Percentiles rank a stretch among this genome's conserved stretches.
Evolutionary conservation across 2,888 invertebrate species (phyloP).

Genomic region (Campoletis raptor): DNA sequence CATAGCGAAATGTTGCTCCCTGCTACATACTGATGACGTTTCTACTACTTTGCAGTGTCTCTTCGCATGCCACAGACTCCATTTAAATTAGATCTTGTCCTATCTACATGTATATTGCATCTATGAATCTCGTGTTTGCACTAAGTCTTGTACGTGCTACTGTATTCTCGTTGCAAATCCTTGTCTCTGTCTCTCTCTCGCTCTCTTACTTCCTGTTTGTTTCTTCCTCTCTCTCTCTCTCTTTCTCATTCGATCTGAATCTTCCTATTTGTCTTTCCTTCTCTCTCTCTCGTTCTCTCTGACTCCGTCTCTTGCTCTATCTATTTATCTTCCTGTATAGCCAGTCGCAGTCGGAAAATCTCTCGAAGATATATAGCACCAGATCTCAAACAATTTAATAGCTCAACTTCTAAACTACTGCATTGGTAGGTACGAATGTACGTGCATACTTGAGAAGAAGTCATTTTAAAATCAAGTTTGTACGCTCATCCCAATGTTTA

Average conservation of each 20-base stretch:
- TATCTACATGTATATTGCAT: constrained; percentile 28
- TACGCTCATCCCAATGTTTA: background rate
- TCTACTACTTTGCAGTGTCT: constrained; percentile 55
- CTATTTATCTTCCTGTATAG: constrained; percentile 1
- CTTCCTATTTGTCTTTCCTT: background rate
- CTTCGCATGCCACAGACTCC: constrained; percentile 74
- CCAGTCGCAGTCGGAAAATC: constrained; percentile 26
- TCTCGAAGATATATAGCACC: constrained; percentile 57
- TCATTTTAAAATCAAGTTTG: constrained; percentile 4
- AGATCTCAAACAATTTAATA: constrained; percentile 73
- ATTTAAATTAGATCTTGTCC: constrained; percentile 81
- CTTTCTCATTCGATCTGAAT: too few species aligned
- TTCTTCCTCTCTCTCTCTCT: background rate
- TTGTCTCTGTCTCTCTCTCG: constrained; percentile 25
- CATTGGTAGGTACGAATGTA: constrained; percentile 27
- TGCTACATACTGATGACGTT: constrained; percentile 49
- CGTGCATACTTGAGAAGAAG: background rate
- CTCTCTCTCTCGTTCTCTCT: background rate
- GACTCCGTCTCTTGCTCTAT: constrained; percentile 4
- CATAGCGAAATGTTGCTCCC: constrained; percentile 38
- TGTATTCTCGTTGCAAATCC: constrained; percentile 49
- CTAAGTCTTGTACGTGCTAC: constrained; percentile 62
- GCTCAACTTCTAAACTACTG: constrained; percentile 75
- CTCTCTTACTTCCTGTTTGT: background rate
- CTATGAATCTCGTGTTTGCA: constrained; percentile 34